Conservation (phyloP, 2,797 vertebrate genomes). For the Pelobates cultripes region DNA sequence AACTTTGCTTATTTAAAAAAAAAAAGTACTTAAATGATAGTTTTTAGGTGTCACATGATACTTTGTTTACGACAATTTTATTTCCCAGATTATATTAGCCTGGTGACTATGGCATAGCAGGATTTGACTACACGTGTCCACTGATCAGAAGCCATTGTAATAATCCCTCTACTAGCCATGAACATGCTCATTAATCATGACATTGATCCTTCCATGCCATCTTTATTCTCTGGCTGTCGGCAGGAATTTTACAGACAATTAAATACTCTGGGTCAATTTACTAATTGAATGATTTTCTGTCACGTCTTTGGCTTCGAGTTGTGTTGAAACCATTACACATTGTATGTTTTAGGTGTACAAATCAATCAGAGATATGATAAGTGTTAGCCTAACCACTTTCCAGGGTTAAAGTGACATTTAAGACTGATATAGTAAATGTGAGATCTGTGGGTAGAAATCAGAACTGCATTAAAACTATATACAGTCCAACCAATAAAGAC, state of each 20-base stretch:
- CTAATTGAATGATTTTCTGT: conserved; percentile 2
- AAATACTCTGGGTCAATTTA: background rate
- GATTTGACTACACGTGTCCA: background rate
- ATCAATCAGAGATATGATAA: background rate
- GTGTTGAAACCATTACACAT: background rate
- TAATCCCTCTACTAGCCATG: background rate
- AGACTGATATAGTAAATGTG: background rate
- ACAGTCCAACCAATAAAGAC: too few species aligned
- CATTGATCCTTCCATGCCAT: background rate
- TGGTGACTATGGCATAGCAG: background rate
- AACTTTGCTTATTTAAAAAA: too few species aligned
- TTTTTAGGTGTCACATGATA: too few species aligned
- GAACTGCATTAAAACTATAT: too few species aligned
- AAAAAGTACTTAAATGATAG: too few species aligned
- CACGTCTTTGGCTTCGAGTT: background rate
- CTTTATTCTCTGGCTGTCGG: background rate
- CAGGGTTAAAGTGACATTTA: background rate
- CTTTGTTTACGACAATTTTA: background rate
- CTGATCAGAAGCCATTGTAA: background rate
- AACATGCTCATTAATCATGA: conserved; percentile 2
- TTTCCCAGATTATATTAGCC: background rate
- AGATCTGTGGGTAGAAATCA: background rate
- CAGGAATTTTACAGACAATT: background rate
- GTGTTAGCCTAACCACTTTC: background rate
- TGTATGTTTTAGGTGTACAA: background rate